phyloP scores from a whole-genome alignment of 2,113 vertebrate species.

The Bubo blakistoni region DNA sequence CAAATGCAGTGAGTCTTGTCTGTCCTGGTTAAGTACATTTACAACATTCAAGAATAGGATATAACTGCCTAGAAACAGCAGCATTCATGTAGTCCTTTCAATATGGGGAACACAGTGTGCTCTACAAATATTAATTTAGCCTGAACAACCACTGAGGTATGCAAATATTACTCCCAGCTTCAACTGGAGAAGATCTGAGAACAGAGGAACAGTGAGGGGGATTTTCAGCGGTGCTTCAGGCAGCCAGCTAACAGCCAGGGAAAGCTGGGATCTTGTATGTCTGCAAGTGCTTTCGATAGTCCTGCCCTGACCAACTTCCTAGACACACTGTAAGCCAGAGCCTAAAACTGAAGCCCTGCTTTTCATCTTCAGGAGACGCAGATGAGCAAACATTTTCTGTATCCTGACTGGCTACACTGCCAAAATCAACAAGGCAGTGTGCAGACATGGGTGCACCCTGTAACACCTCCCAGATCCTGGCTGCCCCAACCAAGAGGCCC shows the following conservation, averaged over 20 bases:
- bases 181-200: neutral
- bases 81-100: neutral
- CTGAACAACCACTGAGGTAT: conserved; percentile 33
- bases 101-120: conserved; percentile 1
- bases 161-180: conserved; percentile 32
- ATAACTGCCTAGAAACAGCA: conserved; percentile 22
- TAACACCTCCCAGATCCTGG: neutral
- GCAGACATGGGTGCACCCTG: neutral
- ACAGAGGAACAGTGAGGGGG: neutral
- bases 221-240: neutral
- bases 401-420: neutral
- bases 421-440: neutral
- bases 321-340: neutral
- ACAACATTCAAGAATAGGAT: neutral
- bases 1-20: neutral
- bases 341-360: neutral
- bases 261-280: neutral
- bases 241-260: neutral
- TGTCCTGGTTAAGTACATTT: neutral
- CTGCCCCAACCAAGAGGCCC: accelerated
- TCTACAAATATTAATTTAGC: conserved; percentile 57
- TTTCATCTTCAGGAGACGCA: neutral
- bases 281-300: neutral
- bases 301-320: neutral
- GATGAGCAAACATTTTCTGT: neutral